Conservation (phyloP, 1,140 invertebrate species). For the Pseudomyrmex dendroicus region DNA sequence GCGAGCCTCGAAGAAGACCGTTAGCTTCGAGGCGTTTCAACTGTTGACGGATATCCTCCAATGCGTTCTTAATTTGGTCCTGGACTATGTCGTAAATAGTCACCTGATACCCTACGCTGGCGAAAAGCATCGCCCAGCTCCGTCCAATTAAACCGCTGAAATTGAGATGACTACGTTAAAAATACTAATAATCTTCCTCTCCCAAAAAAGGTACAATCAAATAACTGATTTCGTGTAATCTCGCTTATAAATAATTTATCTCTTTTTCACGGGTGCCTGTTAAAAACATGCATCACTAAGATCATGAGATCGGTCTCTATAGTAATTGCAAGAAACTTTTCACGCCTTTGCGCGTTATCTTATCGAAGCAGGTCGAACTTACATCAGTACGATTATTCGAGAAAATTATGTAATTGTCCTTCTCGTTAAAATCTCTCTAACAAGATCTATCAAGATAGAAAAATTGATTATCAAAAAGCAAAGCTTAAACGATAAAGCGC, state of each 20-base stretch:
- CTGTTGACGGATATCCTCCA: constrained; percentile 91
- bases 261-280: too few species aligned
- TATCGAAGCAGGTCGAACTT: constrained; percentile 13
- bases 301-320: background rate
- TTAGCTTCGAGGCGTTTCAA: constrained; percentile 89
- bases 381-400: constrained; percentile 8
- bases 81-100: constrained; percentile 92
- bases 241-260: background rate
- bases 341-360: constrained; percentile 18
- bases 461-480: too few species aligned
- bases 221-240: background rate
- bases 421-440: background rate
- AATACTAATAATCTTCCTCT: background rate
- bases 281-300: too few species aligned
- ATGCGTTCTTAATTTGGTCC: constrained; percentile 90
- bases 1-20: constrained; percentile 90
- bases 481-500: background rate
- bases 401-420: background rate
- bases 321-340: background rate
- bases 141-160: constrained; percentile 95
- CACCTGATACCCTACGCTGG: constrained; percentile 95
- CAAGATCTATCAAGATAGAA: too few species aligned
- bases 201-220: background rate
- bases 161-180: constrained; percentile 51
- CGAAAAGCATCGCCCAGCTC: constrained; percentile 98